phyloP scores from a whole-genome alignment of 2,888 invertebrate species.

The Drosophila villosipedis region DNA sequence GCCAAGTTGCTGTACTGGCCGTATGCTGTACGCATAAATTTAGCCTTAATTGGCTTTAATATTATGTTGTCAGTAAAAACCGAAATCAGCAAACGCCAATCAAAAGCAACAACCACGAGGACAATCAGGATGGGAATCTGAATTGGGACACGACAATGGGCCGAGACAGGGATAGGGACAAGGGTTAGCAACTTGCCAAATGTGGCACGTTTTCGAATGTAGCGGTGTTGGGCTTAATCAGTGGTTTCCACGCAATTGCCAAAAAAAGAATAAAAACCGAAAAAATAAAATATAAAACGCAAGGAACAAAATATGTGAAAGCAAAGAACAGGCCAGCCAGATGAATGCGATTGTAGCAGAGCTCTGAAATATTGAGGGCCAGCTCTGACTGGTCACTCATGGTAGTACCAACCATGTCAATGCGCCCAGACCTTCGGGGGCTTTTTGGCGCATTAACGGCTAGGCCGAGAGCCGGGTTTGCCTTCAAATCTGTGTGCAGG shows the following conservation, averaged over 20 bases:
- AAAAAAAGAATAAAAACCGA: constrained; percentile 40
- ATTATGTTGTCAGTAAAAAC: constrained; percentile 77
- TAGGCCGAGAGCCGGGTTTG: constrained; percentile 38
- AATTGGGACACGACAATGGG: constrained; percentile 38
- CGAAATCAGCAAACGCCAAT: constrained; percentile 69
- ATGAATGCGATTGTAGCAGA: constrained; percentile 42
- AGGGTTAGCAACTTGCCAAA: constrained; percentile 60
- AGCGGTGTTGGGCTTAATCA: constrained; percentile 77
- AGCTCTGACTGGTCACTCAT: constrained; percentile 19
- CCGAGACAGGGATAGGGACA: constrained; percentile 19
- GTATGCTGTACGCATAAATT: constrained; percentile 78
- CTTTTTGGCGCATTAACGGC: constrained; percentile 76
- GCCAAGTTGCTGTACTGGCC: constrained; percentile 56
- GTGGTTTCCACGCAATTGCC: constrained; percentile 74
- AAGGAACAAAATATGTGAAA: constrained; percentile 69
- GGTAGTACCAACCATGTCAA: constrained; percentile 19
- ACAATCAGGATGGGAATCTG: constrained; percentile 63
- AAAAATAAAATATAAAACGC: constrained; percentile 29
- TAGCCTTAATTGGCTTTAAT: constrained; percentile 81
- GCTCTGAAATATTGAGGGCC: constrained; percentile 19
- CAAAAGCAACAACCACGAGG: constrained; percentile 64
- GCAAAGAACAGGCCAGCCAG: constrained; percentile 68
- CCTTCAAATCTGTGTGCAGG: constrained; percentile 29
- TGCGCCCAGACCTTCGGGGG: constrained; percentile 50
- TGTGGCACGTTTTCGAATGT: constrained; percentile 75